Evolutionary conservation across 2,113 vertebrate species (phyloP).

Genomic region (Solea solea): DNA sequence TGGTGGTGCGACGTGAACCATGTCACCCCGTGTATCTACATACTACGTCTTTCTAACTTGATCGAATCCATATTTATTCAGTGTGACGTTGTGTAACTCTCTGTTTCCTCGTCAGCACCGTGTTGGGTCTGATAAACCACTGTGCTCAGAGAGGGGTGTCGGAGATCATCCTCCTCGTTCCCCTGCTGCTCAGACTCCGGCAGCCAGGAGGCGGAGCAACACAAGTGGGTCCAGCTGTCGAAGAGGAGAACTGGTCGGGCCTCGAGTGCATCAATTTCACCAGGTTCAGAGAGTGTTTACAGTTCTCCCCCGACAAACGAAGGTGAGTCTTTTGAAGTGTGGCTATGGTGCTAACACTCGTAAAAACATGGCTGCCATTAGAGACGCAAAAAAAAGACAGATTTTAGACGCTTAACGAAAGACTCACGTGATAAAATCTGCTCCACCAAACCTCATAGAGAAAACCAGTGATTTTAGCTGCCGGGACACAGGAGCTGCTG

Average conservation of each 20-base stretch:
- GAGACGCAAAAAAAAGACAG: too few species aligned
- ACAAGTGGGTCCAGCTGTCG: slow-evolving; percentile 32
- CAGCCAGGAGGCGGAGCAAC: slow-evolving; percentile 14
- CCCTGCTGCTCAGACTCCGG: slow-evolving; percentile 65
- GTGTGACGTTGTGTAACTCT: background rate
- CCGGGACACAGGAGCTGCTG: too few species aligned
- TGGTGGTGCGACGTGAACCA: too few species aligned
- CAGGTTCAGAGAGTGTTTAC: slow-evolving; percentile 46
- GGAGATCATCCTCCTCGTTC: slow-evolving; percentile 75
- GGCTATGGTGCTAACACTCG: too few species aligned
- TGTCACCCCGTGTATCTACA: too few species aligned
- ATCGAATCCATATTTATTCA: too few species aligned
- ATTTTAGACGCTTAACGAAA: too few species aligned
- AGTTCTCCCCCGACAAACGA: slow-evolving; percentile 25
- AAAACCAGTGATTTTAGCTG: too few species aligned
- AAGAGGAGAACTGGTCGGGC: slow-evolving; percentile 68
- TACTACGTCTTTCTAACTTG: too few species aligned
- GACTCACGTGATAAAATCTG: too few species aligned
- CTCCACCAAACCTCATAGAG: too few species aligned
- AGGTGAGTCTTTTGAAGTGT: slow-evolving; percentile 30
- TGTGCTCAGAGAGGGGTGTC: slow-evolving; percentile 6
- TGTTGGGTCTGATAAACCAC: slow-evolving; percentile 66
- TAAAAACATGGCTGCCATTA: too few species aligned
- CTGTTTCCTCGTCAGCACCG: slow-evolving; percentile 34
- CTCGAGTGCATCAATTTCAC: fast-evolving